Base-by-base conservation (phyloP, 2,113 vertebrate genomes). In the Caranx melampygus region DNA sequence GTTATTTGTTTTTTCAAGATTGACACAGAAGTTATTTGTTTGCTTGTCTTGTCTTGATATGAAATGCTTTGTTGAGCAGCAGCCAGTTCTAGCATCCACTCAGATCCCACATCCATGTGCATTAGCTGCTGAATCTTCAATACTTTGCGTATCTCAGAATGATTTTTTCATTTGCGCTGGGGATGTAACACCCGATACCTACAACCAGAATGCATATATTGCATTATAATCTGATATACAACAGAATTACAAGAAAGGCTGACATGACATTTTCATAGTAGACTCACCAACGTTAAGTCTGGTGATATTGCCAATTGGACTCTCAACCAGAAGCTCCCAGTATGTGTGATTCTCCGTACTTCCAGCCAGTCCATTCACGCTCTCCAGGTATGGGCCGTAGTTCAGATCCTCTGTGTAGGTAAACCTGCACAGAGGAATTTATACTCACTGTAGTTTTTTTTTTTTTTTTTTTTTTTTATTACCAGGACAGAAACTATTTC, bases 141-240 rank as follows among this genome's bases (percentile, higher is more conserved):
- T 75, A 89, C 0, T 5, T 84, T 4, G 72, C 65, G 10, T 84
- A 89, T 2, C 57, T 84, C 52, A 92, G 83, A 20, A 87, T 78
- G 9, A 92, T 86, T 57, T 65, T 47, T 1, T 90, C 79, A 2
- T 84, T 20, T 8, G 10, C 18, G 0, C 26, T 54, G 13, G 91
- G 90, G 72, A 90, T 70, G 65, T 85, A 89, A 26, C 85, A 90
- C 26, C 87, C 89, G 11, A 92, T 88, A 10, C 90, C 90, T 92
- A 80, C 88, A 79, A 74, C 51, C 12, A 72, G 68, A 13, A 51
- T 3, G 5, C 13, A 34, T 11, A 6, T 0, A 20, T 11, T 11
- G 3, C 33, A 5, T 74, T 45, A 69, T 6, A 34, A 64, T 51
- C 2, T 18, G n/a, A 57, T 47, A n/a, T 4, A 58, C 11, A 13